phyloP scores from a whole-genome alignment of 1,140 invertebrate genomes.

The Bicyclus anynana region DNA sequence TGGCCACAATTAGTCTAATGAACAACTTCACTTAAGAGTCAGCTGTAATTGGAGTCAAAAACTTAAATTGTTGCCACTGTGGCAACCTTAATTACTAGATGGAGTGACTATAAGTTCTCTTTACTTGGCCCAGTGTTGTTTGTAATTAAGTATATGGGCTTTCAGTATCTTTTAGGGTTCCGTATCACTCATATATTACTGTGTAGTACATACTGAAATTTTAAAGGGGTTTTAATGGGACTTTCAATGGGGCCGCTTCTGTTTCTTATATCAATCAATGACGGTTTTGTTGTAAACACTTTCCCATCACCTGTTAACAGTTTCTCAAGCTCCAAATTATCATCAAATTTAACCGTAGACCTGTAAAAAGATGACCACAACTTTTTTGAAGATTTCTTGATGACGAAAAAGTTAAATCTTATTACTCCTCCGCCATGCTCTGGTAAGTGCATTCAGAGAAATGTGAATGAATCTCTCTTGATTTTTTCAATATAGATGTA shows the following conservation, averaged over 20 bases:
- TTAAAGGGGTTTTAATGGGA: too few relatives aligned
- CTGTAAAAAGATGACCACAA: background rate
- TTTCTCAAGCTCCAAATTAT: background rate
- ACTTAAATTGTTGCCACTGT: constrained; percentile 33
- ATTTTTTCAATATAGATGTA: too few relatives aligned
- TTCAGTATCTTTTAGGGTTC: too few relatives aligned
- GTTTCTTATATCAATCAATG: too few relatives aligned
- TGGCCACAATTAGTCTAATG: constrained; percentile 34
- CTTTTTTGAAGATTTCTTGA: background rate
- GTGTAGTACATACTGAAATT: too few relatives aligned
- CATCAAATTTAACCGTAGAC: background rate
- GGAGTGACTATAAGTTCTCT: constrained; percentile 9
- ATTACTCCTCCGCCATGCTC: background rate
- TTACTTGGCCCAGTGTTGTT: background rate
- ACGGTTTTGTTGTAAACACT: too few relatives aligned
- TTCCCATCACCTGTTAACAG: background rate
- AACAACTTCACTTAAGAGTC: constrained; percentile 31
- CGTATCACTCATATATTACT: too few relatives aligned
- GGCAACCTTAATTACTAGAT: constrained; percentile 25
- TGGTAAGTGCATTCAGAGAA: background rate
- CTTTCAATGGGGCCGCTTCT: too few relatives aligned
- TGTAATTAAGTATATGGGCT: background rate
- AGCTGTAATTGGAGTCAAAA: constrained; percentile 38
- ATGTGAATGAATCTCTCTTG: background rate
- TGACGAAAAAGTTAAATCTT: background rate